phyloP scores from a whole-genome alignment of 1,140 invertebrate genomes.

The Rhagoletis pomonella region DNA sequence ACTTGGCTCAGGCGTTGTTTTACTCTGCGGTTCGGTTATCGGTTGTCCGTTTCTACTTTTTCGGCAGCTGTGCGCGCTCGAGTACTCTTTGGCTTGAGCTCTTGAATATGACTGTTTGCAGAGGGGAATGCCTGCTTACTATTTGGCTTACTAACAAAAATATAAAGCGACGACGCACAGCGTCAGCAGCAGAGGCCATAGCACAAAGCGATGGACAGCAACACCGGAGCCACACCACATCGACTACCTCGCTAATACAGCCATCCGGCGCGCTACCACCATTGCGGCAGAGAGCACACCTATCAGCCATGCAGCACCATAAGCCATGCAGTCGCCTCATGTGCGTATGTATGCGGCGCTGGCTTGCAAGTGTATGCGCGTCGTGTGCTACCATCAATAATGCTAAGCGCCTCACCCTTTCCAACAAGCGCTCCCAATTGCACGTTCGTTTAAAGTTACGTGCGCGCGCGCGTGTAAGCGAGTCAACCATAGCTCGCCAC shows the following conservation, averaged over 20 bases:
- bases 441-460: no score
- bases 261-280: neutral
- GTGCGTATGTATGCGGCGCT: neutral
- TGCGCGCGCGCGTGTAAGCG: neutral
- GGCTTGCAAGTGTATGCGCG: neutral
- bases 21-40: constrained; percentile 23
- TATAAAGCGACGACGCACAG: constrained; percentile 56
- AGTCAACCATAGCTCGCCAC: neutral
- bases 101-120: constrained; percentile 75
- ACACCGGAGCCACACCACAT: neutral
- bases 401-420: neutral
- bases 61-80: constrained; percentile 62
- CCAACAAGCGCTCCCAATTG: no score
- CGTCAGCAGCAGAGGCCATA: neutral
- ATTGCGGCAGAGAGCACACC: neutral
- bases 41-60: constrained; percentile 52
- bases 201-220: neutral
- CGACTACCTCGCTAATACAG: neutral
- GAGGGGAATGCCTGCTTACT: constrained; percentile 75
- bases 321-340: neutral
- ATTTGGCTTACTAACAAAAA: constrained; percentile 75
- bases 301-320: neutral
- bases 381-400: neutral
- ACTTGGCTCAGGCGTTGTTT: constrained; percentile 22
- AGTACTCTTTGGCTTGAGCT: constrained; percentile 74